Conservation (phyloP, 2,113 vertebrate species). For the Gracilinanus agilis region DNA sequence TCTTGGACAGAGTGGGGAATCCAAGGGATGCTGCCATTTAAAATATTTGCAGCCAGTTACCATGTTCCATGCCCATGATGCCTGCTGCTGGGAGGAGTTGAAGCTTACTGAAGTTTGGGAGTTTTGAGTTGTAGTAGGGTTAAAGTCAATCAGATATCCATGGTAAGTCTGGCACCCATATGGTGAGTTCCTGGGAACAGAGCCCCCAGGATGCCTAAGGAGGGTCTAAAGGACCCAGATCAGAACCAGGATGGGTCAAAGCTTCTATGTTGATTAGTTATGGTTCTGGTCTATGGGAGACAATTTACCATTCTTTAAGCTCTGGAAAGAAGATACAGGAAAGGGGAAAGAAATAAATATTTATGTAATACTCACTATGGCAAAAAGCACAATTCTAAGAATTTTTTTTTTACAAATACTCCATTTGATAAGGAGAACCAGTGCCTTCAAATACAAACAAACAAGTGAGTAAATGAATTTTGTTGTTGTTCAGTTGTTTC, state of each 20-base stretch:
- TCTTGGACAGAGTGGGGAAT: neutral
- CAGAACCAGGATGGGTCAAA: neutral
- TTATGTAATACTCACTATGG: neutral
- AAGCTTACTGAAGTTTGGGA: neutral
- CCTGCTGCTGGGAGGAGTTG: neutral
- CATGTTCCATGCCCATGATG: neutral
- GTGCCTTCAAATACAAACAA: neutral
- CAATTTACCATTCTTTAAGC: neutral
- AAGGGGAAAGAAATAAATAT: neutral
- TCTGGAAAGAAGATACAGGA: neutral
- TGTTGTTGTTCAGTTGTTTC: no score
- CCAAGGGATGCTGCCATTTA: neutral
- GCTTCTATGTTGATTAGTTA: neutral
- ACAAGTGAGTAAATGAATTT: neutral
- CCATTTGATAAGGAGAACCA: neutral
- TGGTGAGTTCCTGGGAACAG: neutral
- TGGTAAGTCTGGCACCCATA: neutral
- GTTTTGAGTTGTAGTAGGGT: constrained; percentile 18
- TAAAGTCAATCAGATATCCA: neutral
- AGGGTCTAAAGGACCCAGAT: neutral
- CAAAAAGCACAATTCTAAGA: neutral
- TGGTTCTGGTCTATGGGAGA: neutral
- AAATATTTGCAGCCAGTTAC: neutral
- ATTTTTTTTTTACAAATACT: neutral
- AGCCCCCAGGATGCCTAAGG: neutral